These are phyloP conservation scores for Rhinophrynus dorsalis DNA, from an alignment of 2,797 vertebrate species.

Conservation along the genomic window DNA sequence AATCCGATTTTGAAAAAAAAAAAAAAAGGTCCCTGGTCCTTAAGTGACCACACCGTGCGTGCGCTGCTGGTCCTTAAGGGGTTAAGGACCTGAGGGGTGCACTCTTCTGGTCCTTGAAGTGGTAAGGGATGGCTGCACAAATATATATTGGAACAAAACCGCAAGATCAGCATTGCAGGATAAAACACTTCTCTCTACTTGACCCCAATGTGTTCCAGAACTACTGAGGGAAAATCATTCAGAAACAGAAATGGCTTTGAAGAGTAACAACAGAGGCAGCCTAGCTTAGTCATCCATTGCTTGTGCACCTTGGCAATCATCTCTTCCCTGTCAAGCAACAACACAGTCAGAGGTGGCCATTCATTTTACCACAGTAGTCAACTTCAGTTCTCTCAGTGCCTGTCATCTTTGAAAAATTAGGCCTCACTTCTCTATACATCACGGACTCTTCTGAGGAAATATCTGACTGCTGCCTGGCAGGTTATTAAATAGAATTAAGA, in stretches of 20 bases:
- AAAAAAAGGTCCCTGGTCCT: too few species aligned
- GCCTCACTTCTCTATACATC: background rate
- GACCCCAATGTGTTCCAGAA: slow-evolving; percentile 3
- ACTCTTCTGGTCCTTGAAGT: too few species aligned
- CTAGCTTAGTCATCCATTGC: background rate
- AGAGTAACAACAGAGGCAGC: background rate
- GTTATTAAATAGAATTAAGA: background rate
- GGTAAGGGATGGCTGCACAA: too few species aligned
- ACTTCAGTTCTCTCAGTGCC: background rate
- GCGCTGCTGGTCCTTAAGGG: too few species aligned
- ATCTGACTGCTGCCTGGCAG: background rate
- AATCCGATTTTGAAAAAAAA: too few species aligned
- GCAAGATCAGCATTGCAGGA: too few species aligned
- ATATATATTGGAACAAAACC: too few species aligned
- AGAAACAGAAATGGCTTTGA: background rate
- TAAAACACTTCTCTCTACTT: background rate
- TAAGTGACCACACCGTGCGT: too few species aligned
- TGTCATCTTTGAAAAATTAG: background rate
- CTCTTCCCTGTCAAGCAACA: background rate
- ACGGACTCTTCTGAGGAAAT: background rate
- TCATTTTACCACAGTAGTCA: background rate
- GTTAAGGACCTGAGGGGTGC: too few species aligned
- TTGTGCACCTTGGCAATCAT: background rate
- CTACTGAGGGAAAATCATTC: background rate
- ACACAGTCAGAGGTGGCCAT: background rate